Evolutionary conservation across 2,888 invertebrate genomes (phyloP).

Genomic region (Norana najaformis): DNA sequence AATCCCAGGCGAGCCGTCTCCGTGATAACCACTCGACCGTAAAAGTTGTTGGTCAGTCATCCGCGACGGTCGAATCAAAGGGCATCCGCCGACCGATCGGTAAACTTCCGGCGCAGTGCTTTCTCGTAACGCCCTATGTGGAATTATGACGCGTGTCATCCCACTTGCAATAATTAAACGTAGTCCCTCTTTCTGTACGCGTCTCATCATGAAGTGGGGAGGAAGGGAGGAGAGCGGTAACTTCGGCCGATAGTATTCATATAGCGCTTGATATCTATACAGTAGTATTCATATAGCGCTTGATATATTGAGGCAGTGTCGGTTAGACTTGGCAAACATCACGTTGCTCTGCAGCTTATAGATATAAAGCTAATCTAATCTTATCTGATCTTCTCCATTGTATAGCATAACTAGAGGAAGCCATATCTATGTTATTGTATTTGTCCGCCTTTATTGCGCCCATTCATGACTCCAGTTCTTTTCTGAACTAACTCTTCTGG

Average conservation of each 20-base stretch:
- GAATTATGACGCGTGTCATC: slow-evolving; percentile 13
- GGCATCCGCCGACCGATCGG: not conserved
- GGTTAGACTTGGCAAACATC: not conserved
- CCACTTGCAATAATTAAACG: not conserved
- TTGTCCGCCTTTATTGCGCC: too few species aligned
- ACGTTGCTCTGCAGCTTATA: too few species aligned
- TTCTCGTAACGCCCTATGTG: not conserved
- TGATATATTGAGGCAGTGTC: not conserved
- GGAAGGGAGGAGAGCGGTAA: not conserved
- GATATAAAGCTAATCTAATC: not conserved
- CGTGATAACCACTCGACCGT: not conserved
- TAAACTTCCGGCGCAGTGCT: not conserved
- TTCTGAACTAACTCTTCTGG: too few species aligned
- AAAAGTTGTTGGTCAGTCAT: not conserved
- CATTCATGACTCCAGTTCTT: too few species aligned
- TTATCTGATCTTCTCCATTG: not conserved
- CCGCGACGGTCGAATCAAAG: not conserved
- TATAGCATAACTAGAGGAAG: not conserved
- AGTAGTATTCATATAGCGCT: not conserved
- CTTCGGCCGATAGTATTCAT: not conserved
- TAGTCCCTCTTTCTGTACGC: not conserved
- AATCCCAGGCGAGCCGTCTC: not conserved
- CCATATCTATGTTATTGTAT: too few species aligned
- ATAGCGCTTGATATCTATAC: too few species aligned
- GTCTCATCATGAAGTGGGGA: not conserved